Evolutionary conservation across 2,113 vertebrate species (phyloP).

Genomic region (Burhinus bistriatus): DNA sequence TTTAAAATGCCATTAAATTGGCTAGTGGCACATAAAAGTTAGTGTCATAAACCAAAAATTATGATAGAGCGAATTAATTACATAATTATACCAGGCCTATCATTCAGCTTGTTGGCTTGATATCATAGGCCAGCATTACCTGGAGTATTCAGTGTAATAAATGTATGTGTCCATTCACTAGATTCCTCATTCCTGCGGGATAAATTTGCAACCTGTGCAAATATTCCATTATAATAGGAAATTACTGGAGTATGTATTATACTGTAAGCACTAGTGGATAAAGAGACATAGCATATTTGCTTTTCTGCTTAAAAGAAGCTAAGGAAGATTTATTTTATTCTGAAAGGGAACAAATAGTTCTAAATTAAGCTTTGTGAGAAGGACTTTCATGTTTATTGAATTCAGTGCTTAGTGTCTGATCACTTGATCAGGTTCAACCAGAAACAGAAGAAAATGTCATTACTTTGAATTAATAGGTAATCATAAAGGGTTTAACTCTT

Average conservation of each 20-base stretch:
- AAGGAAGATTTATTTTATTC: neutral
- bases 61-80: conserved; percentile 62
- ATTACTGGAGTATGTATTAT: neutral
- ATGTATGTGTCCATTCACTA: neutral
- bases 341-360: conserved; percentile 22
- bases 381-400: conserved; percentile 22
- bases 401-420: conserved; percentile 9
- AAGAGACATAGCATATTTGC: conserved; percentile 7
- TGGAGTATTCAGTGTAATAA: neutral
- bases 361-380: neutral
- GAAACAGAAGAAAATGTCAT: conserved; percentile 29
- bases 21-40: conserved; percentile 51
- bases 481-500: conserved; percentile 45
- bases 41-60: conserved; percentile 62
- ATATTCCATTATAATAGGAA: conserved; percentile 39
- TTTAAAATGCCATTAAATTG: conserved; percentile 66
- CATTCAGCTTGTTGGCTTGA: conserved; percentile 6
- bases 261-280: neutral
- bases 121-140: conserved; percentile 4
- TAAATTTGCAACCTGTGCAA: conserved; percentile 1
- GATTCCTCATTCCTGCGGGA: conserved; percentile 11
- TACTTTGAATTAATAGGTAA: conserved; percentile 32
- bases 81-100: conserved; percentile 26
- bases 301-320: conserved; percentile 37
- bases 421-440: conserved; percentile 4